Evolutionary conservation across 2,113 vertebrate species (phyloP).

Genomic region (Pachyramphus minor): DNA sequence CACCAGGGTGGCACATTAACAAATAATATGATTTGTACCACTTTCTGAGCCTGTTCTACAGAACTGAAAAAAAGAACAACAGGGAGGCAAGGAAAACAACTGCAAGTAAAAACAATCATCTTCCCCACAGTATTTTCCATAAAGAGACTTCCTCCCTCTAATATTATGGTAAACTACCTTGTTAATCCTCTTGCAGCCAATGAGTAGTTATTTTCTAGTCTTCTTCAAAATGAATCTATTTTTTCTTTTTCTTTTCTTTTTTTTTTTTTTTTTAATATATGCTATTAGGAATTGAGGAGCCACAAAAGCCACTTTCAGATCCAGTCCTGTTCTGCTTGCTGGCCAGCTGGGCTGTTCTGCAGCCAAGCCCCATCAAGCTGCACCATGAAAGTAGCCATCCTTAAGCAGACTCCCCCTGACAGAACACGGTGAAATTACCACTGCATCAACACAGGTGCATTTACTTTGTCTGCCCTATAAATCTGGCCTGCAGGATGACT

Average conservation of each 20-base stretch:
- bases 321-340: neutral
- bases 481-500: slow-evolving; percentile 6
- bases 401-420: neutral
- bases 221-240: neutral
- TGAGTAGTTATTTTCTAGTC: neutral
- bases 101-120: slow-evolving; percentile 8
- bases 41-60: slow-evolving; percentile 5
- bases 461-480: slow-evolving; percentile 12
- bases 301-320: neutral
- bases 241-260: neutral
- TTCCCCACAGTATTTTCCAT: neutral
- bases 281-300: neutral
- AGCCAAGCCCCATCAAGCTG: neutral
- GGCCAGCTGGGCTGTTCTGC: neutral
- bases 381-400: neutral
- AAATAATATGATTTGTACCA: slow-evolving; percentile 50
- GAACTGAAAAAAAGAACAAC: slow-evolving; percentile 6
- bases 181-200: neutral
- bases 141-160: neutral
- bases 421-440: neutral
- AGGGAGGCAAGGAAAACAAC: slow-evolving; percentile 38
- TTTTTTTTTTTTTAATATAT: neutral
- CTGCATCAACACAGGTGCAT: slow-evolving; percentile 13
- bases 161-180: neutral
- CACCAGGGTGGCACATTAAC: slow-evolving; percentile 13